A percentile compares a stretch with the other conserved stretches of the same genome.
Evolutionary conservation across 2,888 invertebrate species (phyloP).

Genomic region (Euspilapteryx auroguttella): DNA sequence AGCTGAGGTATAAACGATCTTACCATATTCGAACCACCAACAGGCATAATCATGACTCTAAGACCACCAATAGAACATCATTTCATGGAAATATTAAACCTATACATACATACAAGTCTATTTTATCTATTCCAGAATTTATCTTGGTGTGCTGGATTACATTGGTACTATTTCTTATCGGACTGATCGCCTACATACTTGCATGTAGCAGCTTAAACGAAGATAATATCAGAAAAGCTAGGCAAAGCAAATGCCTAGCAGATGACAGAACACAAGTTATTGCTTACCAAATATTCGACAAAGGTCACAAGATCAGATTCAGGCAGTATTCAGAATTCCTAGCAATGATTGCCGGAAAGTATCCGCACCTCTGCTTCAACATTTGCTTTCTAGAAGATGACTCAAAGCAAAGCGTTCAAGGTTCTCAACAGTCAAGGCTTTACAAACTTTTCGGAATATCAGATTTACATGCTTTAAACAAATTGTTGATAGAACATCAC

Average conservation of each 20-base stretch:
- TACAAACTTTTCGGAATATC: conserved; percentile 11
- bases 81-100: no score
- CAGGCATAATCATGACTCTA: no score
- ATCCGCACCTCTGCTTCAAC: conserved; percentile 26
- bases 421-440: conserved; percentile 14
- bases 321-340: conserved; percentile 25
- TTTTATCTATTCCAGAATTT: conserved; percentile 39
- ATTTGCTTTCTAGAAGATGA: conserved; percentile 38
- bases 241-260: conserved; percentile 22
- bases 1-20: no score
- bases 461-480: conserved; percentile 15
- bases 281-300: conserved; percentile 27
- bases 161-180: conserved; percentile 29
- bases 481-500: conserved; percentile 25
- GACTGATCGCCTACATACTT: conserved; percentile 29
- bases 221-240: conserved; percentile 18
- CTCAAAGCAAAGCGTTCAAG: conserved; percentile 13
- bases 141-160: conserved; percentile 46
- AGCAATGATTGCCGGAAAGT: conserved; percentile 22
- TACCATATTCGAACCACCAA: no score
- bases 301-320: conserved; percentile 18
- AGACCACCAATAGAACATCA: no score
- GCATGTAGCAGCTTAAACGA: conserved; percentile 22
- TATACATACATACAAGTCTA: no score
- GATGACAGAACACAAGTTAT: conserved; percentile 27